phyloP scores from a whole-genome alignment of 2,113 vertebrate genomes.

The Acanthisitta chloris region DNA sequence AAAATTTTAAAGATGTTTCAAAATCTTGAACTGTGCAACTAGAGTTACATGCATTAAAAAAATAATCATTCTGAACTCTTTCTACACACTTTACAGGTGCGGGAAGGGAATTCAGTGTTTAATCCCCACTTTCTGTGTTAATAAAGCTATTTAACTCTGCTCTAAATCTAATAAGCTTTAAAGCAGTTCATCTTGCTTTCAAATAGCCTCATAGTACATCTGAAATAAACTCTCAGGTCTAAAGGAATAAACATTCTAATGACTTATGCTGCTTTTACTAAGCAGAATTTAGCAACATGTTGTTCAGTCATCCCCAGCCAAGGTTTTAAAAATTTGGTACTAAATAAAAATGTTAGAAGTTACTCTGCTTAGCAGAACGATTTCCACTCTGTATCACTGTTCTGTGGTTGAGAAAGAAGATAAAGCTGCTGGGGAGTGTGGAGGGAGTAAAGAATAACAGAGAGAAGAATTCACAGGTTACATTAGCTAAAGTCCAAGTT shows the following conservation, averaged over 20 bases:
- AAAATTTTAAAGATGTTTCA: not conserved
- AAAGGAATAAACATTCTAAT: not conserved
- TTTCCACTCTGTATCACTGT: not conserved
- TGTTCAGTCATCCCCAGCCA: not conserved
- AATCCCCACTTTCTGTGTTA: not conserved
- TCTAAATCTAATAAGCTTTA: not conserved
- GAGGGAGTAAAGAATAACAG: not conserved
- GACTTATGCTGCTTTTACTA: not conserved
- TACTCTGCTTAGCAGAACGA: not conserved
- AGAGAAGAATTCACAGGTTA: not conserved
- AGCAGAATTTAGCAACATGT: not conserved
- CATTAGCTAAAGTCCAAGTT: not conserved
- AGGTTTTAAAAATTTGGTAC: not conserved
- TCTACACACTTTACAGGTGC: not conserved
- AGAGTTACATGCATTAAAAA: not conserved
- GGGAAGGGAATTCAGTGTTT: not conserved
- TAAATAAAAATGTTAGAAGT: not conserved
- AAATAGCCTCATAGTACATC: not conserved
- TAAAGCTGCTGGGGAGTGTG: fast-evolving
- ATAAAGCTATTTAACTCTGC: not conserved
- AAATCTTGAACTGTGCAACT: not conserved
- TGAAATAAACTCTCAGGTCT: not conserved
- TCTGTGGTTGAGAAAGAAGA: not conserved
- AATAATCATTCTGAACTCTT: not conserved
- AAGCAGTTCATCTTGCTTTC: not conserved